These are phyloP conservation scores for Tetranychus cinnabarinus DNA, from an alignment of 1,140 invertebrate genomes.

Conservation along the genomic window DNA sequence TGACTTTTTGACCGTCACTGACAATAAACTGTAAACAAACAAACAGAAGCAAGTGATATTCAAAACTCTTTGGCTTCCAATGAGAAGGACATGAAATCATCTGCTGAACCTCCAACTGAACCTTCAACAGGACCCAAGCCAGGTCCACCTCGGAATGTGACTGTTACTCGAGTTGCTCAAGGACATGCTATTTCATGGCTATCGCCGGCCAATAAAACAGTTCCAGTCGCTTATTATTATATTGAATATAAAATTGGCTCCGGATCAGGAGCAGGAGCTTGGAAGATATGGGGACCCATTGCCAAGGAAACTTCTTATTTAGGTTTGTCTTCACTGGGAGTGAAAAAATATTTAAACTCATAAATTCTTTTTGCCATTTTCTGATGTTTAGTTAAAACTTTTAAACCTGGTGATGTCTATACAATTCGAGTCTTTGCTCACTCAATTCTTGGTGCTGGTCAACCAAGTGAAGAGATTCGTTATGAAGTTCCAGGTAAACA, in stretches of 20 bases:
- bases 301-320: conserved; percentile 63
- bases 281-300: conserved; percentile 49
- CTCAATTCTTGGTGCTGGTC: conserved; percentile 36
- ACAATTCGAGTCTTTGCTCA: conserved; percentile 68
- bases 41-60: too few relatives aligned
- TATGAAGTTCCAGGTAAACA: conserved; percentile 41
- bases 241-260: conserved; percentile 62
- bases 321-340: conserved; percentile 24
- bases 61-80: too few relatives aligned
- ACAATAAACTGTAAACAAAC: too few relatives aligned
- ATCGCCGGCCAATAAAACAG: conserved; percentile 43
- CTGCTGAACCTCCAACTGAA: background rate
- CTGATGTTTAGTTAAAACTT: conserved; percentile 48
- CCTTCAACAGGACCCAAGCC: conserved; percentile 33
- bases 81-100: too few relatives aligned
- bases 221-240: conserved; percentile 59
- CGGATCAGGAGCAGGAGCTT: conserved; percentile 37
- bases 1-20: too few relatives aligned
- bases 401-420: conserved; percentile 65
- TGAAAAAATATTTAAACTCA: background rate
- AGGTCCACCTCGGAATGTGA: conserved; percentile 58
- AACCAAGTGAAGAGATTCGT: conserved; percentile 56
- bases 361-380: background rate
- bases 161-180: conserved; percentile 49
- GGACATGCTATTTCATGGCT: conserved; percentile 71